A percentile compares a stretch with the other conserved stretches of the same genome.
These are phyloP conservation scores for Manis javanica DNA, from an alignment of 2,797 vertebrate species.

Conservation along the genomic window DNA sequence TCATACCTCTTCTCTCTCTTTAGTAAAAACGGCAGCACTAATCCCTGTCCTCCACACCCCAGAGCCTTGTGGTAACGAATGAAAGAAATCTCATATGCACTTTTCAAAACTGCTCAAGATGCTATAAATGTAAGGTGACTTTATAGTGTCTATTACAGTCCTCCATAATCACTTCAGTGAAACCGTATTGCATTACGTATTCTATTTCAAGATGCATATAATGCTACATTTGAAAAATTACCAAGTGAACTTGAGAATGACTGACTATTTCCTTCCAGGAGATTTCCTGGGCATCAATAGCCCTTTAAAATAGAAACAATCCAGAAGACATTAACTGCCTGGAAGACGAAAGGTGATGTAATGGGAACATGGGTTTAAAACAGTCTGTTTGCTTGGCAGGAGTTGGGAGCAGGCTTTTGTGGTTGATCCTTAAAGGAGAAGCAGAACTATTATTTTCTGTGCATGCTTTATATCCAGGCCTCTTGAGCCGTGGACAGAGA, in stretches of 20 bases:
- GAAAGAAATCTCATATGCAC: neutral
- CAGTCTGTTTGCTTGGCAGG: neutral
- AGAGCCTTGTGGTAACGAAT: neutral
- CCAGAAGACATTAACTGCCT: conserved; percentile 65
- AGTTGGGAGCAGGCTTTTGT: neutral
- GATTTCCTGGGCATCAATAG: conserved; percentile 16
- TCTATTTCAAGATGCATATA: conserved; percentile 64
- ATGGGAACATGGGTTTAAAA: conserved; percentile 74
- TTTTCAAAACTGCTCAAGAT: conserved; percentile 38
- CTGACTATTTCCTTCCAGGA: conserved; percentile 9
- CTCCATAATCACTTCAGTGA: neutral
- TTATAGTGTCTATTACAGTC: conserved; percentile 14
- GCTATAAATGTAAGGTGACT: conserved; percentile 13
- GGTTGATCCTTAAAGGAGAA: neutral
- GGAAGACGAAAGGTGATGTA: conserved; percentile 73
- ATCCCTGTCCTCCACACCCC: neutral
- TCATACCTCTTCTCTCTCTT: neutral
- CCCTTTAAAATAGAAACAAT: conserved; percentile 49
- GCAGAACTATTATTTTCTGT: neutral
- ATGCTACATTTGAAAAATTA: conserved; percentile 42
- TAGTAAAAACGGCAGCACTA: neutral
- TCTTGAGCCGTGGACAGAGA: neutral
- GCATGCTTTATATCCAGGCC: neutral
- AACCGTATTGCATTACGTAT: conserved; percentile 14
- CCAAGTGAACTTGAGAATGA: conserved; percentile 53